Conservation (phyloP, 1,140 invertebrate genomes). For the Drosophila murphyi region DNA sequence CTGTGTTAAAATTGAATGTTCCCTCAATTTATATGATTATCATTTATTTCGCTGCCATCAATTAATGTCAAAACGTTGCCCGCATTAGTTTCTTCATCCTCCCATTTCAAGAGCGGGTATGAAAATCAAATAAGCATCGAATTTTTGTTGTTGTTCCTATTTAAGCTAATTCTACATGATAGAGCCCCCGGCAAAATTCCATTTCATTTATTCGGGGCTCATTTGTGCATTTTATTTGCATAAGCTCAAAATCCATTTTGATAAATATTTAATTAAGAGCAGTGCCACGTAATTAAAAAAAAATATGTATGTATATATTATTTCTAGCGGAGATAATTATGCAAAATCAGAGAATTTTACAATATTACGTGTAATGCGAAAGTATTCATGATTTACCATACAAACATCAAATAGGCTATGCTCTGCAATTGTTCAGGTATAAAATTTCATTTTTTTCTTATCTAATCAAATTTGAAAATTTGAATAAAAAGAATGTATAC, state of each 20-base stretch:
- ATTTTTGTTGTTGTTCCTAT: neutral
- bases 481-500: too few species aligned
- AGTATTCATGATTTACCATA: neutral
- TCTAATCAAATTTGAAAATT: too few species aligned
- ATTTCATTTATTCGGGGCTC: constrained; percentile 46
- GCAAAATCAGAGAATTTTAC: constrained; percentile 39
- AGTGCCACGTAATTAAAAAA: constrained; percentile 33
- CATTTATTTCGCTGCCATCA: constrained; percentile 13
- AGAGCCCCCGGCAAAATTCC: neutral
- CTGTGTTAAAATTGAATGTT: constrained; percentile 34
- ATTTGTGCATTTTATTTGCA: constrained; percentile 69
- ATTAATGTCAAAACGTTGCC: constrained; percentile 24
- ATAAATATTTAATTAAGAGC: constrained; percentile 78
- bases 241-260: constrained; percentile 63
- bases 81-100: constrained; percentile 13
- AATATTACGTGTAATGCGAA: constrained; percentile 2
- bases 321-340: constrained; percentile 52
- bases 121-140: constrained; percentile 31
- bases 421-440: neutral
- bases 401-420: neutral
- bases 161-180: constrained; percentile 9
- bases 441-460: neutral
- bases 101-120: neutral
- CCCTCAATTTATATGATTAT: constrained; percentile 7
- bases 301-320: constrained; percentile 37